phyloP scores from a whole-genome alignment of 1,140 invertebrate species.

The Camponotus floridanus region DNA sequence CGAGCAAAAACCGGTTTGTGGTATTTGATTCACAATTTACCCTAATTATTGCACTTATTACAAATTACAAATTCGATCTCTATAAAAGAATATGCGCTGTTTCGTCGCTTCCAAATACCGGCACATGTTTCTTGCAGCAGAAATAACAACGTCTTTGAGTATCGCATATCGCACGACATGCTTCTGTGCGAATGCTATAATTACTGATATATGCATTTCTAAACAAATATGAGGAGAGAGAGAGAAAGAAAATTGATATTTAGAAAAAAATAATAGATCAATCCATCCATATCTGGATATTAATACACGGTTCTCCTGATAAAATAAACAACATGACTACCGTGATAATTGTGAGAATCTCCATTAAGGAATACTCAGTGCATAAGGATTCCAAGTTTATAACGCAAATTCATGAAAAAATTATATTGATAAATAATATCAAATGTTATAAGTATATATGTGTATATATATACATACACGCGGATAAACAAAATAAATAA shows the following conservation, averaged over 20 bases:
- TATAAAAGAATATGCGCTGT: neutral
- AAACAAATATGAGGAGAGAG: neutral
- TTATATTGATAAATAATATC: too few relatives aligned
- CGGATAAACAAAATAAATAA: neutral
- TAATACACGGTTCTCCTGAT: neutral
- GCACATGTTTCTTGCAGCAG: conserved; percentile 4
- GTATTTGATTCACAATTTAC: neutral
- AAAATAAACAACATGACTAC: neutral
- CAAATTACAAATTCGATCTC: neutral
- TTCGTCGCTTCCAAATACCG: neutral
- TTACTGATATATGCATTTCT: neutral
- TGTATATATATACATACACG: neutral
- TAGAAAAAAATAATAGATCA: neutral
- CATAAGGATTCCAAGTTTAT: neutral
- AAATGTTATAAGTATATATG: too few relatives aligned
- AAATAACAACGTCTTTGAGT: neutral
- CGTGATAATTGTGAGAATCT: neutral
- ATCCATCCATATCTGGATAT: neutral
- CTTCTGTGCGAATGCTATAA: neutral
- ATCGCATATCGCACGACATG: conserved; percentile 3
- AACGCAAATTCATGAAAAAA: too few relatives aligned
- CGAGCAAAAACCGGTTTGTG: neutral
- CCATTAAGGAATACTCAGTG: conserved; percentile 22
- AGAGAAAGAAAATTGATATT: neutral
- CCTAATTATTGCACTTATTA: neutral